These are phyloP conservation scores for Characodon lateralis DNA, from an alignment of 2,797 vertebrate species.

Conservation along the genomic window DNA sequence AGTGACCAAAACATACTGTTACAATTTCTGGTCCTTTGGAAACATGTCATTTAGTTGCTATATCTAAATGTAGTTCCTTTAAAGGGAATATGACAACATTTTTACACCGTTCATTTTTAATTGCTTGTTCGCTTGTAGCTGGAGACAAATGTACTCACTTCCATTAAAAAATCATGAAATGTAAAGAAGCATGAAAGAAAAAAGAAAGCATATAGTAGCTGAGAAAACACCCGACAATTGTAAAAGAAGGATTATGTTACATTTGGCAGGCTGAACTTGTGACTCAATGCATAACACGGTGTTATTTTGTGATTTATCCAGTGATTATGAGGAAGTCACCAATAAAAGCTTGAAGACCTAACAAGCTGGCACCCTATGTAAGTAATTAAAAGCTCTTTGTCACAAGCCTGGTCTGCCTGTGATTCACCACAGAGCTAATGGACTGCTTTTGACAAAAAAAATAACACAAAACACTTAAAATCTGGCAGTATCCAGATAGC, in stretches of 20 bases:
- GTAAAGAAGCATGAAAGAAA: neutral
- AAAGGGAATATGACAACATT: neutral
- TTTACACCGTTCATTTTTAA: neutral
- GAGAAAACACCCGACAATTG: neutral
- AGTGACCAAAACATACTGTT: neutral
- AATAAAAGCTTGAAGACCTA: neutral
- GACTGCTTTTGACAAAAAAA: neutral
- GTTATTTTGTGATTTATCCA: neutral
- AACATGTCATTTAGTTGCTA: neutral
- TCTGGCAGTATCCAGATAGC: neutral
- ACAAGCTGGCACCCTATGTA: neutral
- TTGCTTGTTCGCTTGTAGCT: neutral
- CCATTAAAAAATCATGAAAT: neutral
- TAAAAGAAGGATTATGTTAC: neutral
- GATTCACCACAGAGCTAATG: neutral
- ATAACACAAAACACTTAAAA: neutral
- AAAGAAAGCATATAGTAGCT: neutral
- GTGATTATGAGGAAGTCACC: neutral
- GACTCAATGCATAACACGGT: neutral
- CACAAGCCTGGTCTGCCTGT: neutral
- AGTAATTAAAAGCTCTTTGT: neutral
- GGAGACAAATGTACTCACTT: neutral
- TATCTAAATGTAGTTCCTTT: neutral
- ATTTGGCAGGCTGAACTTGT: neutral
- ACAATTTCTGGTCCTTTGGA: neutral